Percentiles rank a stretch among this genome's conserved stretches.
These are phyloP conservation scores for Drosophila pectinifera DNA, from an alignment of 1,140 invertebrate species.

Conservation along the genomic window DNA sequence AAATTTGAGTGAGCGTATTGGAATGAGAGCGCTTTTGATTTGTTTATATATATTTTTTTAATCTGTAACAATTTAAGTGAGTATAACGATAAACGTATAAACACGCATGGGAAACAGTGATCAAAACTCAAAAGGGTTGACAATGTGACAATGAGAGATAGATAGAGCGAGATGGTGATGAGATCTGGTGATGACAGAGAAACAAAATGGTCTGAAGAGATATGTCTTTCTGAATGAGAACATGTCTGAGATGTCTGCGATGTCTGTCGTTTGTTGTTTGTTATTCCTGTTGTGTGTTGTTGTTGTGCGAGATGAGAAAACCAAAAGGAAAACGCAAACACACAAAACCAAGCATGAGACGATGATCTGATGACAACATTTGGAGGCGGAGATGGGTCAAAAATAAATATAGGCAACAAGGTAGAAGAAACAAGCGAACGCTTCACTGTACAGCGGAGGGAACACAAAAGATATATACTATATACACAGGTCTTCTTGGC, in stretches of 20 bases:
- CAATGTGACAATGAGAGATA: conserved; percentile 52
- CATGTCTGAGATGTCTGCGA: conserved; percentile 44
- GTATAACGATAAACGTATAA: conserved; percentile 68
- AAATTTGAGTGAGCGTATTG: conserved; percentile 73
- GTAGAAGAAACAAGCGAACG: conserved; percentile 39
- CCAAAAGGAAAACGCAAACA: conserved; percentile 18
- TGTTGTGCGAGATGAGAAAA: conserved; percentile 29
- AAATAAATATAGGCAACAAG: conserved; percentile 26
- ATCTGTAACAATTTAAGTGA: conserved; percentile 42
- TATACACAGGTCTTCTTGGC: conserved; percentile 20
- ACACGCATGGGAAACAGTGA: conserved; percentile 67
- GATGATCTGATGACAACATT: conserved; percentile 36
- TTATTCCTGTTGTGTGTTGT: conserved; percentile 41
- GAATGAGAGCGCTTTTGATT: conserved; percentile 58
- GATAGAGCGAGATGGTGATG: conserved; percentile 32
- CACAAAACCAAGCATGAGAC: conserved; percentile 13
- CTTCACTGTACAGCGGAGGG: conserved; percentile 51
- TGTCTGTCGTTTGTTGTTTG: conserved; percentile 24
- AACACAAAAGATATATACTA: conserved; percentile 15
- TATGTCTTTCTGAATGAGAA: conserved; percentile 36
- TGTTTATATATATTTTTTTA: conserved; percentile 26
- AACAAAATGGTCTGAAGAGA: conserved; percentile 42
- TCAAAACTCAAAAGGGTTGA: conserved; percentile 61
- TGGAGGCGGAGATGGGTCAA: neutral
- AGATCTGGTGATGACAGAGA: conserved; percentile 42